Conservation (phyloP, 2,888 invertebrate species). For the Lasioglossum lativentre region DNA sequence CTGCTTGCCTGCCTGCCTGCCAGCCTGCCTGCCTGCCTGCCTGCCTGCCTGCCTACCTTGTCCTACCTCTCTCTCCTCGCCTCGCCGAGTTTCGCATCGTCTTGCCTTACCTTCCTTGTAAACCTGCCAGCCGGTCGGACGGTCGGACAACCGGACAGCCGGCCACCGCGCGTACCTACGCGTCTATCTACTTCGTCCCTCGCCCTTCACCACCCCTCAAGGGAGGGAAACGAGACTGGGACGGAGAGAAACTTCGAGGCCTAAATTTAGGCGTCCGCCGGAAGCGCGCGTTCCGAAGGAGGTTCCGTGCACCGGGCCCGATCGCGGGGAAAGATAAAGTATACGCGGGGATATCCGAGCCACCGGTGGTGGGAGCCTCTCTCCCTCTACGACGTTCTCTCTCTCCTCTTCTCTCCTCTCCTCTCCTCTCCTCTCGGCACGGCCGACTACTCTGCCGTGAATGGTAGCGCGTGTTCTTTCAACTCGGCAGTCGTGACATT, state of each 20-base stretch:
- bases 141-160: conserved; percentile 51
- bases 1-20: conserved; percentile 30
- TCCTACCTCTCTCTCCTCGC: conserved; percentile 35
- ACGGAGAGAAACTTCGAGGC: conserved; percentile 51
- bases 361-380: conserved; percentile 23
- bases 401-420: conserved; percentile 25
- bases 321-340: conserved; percentile 63
- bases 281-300: conserved; percentile 66
- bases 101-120: conserved; percentile 69
- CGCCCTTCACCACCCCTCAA: neutral
- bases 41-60: conserved; percentile 27
- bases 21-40: too few species aligned
- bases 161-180: conserved; percentile 50
- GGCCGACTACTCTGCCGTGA: conserved; percentile 62
- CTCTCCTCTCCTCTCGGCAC: conserved; percentile 44
- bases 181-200: conserved; percentile 15
- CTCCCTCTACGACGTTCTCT: neutral
- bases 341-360: conserved; percentile 33
- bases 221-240: neutral
- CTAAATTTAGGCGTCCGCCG: conserved; percentile 79
- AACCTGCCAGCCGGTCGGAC: conserved; percentile 68
- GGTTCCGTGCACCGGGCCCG: conserved; percentile 65
- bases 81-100: conserved; percentile 33
- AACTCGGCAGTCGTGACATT: conserved; percentile 64
- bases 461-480: conserved; percentile 65